Conservation (phyloP, 2,797 vertebrate species). For the Schizopygopsis malacanthus region DNA sequence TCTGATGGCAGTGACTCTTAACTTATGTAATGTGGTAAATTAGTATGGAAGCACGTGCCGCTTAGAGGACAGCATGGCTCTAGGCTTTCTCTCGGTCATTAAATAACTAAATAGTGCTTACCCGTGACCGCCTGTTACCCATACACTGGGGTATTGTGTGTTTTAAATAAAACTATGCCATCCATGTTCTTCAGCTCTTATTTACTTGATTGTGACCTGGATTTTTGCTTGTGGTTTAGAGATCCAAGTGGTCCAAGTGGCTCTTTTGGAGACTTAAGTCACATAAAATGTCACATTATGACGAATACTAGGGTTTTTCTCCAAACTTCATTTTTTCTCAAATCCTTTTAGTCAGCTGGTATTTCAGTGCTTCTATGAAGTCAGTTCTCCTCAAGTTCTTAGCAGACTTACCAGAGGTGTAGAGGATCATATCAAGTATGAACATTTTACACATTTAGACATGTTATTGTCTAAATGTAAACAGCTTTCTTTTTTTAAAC, state of each 20-base stretch:
- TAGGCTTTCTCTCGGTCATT: constrained; percentile 6
- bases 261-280: not conserved
- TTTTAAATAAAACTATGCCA: constrained; percentile 13
- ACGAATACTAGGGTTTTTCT: not conserved
- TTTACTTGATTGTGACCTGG: not conserved
- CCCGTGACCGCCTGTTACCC: not conserved
- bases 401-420: not conserved
- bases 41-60: constrained; percentile 68
- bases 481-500: no score
- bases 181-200: not conserved
- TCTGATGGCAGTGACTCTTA: constrained; percentile 55
- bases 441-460: not conserved
- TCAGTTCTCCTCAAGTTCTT: no score
- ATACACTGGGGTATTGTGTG: constrained; percentile 17
- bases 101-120: constrained; percentile 2
- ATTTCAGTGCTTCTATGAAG: not conserved
- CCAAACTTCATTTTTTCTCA: not conserved
- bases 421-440: not conserved
- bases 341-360: not conserved
- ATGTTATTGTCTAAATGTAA: no score
- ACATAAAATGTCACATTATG: not conserved
- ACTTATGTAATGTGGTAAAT: constrained; percentile 66
- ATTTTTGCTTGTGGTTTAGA: not conserved
- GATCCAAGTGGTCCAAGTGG: not conserved
- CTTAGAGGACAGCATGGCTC: constrained; percentile 39